These are phyloP conservation scores for Sceloporus tristichus DNA, from an alignment of 2,113 vertebrate species.

Conservation along the genomic window DNA sequence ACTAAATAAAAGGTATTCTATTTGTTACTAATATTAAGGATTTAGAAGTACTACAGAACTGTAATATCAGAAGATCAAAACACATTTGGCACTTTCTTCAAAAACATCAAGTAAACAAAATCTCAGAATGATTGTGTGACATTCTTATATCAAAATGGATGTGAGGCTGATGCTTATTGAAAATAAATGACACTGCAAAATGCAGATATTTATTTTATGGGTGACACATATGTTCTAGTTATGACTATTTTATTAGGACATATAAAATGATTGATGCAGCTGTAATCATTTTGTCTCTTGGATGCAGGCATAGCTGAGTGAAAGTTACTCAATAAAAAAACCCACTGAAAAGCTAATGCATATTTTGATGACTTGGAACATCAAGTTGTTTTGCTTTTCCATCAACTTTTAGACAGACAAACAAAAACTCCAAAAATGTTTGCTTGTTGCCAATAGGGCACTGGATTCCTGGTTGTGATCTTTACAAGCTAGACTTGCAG, in stretches of 20 bases:
- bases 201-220: slow-evolving; percentile 35
- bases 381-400: slow-evolving; percentile 18
- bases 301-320: slow-evolving; percentile 43
- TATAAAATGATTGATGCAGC: slow-evolving; percentile 44
- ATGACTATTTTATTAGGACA: slow-evolving; percentile 38
- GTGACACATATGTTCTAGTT: slow-evolving; percentile 45
- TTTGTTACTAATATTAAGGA: slow-evolving; percentile 14
- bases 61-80: slow-evolving; percentile 29
- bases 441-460: rapidly evolving
- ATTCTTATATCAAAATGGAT: slow-evolving; percentile 36
- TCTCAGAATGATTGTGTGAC: slow-evolving; percentile 6
- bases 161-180: slow-evolving; percentile 45
- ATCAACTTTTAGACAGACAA: not conserved
- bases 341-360: slow-evolving; percentile 46
- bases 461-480: not conserved
- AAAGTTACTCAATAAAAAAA: slow-evolving; percentile 28
- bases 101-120: slow-evolving; percentile 48
- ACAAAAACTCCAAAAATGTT: not conserved
- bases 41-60: not conserved
- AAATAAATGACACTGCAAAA: slow-evolving; percentile 51
- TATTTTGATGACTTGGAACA: slow-evolving; percentile 59
- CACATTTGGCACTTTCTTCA: slow-evolving; percentile 25
- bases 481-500: slow-evolving; percentile 20
- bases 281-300: slow-evolving; percentile 50
- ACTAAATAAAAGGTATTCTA: not conserved